A percentile compares a stretch with the other conserved stretches of the same genome.
Evolutionary conservation across 1,140 invertebrate species (phyloP).

Genomic region (Ganaspis sp.): DNA sequence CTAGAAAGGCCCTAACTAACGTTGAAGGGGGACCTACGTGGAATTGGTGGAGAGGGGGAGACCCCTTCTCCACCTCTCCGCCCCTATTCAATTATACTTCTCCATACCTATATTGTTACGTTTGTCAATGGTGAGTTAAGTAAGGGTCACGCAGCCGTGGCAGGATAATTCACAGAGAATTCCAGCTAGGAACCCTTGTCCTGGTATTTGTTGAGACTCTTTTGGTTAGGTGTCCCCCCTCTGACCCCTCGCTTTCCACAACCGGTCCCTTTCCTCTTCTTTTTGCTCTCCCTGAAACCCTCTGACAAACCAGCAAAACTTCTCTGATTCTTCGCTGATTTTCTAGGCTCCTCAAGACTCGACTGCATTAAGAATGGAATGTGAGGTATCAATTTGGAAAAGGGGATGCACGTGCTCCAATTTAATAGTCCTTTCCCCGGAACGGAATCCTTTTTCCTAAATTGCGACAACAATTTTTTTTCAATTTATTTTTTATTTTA

Average conservation of each 20-base stretch:
- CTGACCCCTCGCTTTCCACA: conserved; percentile 38
- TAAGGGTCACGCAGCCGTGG: conserved; percentile 72
- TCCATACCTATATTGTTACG: conserved; percentile 75
- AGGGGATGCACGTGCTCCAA: background rate
- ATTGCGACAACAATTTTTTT: no score
- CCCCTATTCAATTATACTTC: conserved; percentile 75
- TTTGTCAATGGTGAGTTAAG: conserved; percentile 75
- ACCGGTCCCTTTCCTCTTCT: conserved; percentile 42
- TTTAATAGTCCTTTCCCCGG: background rate
- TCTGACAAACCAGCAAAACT: conserved; percentile 48
- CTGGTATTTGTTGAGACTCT: background rate
- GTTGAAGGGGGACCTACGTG: conserved; percentile 50
- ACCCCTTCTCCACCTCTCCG: conserved; percentile 53
- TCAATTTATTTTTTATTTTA: no score
- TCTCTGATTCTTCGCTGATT: conserved; percentile 46
- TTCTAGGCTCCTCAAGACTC: conserved; percentile 49
- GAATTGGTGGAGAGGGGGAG: conserved; percentile 35
- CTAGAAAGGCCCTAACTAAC: conserved; percentile 73
- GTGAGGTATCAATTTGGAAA: conserved; percentile 53
- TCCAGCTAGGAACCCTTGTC: conserved; percentile 46
- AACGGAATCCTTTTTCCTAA: background rate
- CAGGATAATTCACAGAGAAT: conserved; percentile 59
- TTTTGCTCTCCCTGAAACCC: conserved; percentile 16
- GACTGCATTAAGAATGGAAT: conserved; percentile 29
- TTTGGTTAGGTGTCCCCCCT: background rate